These are phyloP conservation scores for Azemiops feae DNA, from an alignment of 2,113 vertebrate species.

Conservation along the genomic window DNA sequence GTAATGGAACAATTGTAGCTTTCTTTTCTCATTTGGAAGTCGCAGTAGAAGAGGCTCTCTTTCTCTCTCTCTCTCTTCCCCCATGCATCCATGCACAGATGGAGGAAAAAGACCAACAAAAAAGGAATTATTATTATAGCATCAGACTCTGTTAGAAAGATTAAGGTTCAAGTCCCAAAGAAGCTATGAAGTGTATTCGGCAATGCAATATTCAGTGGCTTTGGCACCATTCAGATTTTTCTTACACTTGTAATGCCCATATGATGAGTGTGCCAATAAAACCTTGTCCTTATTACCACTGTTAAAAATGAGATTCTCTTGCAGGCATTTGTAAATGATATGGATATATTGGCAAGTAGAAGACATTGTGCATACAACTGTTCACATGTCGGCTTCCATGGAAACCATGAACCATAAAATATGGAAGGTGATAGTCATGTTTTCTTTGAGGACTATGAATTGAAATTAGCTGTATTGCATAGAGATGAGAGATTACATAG, in stretches of 20 bases:
- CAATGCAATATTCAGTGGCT: not conserved
- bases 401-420: not conserved
- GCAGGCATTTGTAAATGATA: not conserved
- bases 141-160: not conserved
- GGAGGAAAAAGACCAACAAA: not conserved
- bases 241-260: not conserved
- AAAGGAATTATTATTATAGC: not conserved
- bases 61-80: not conserved
- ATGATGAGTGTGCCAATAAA: not conserved
- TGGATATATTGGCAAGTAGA: not conserved
- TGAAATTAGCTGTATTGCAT: not conserved
- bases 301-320: not conserved
- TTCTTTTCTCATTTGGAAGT: not conserved
- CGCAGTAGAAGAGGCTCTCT: not conserved
- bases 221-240: not conserved
- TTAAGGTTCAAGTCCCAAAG: not conserved
- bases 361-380: not conserved
- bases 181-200: not conserved
- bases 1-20: not conserved
- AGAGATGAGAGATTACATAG: not conserved
- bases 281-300: not conserved
- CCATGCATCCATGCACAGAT: not conserved
- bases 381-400: not conserved
- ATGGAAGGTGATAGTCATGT: not conserved
- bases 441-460: not conserved